Percentiles rank a stretch among this genome's conserved stretches.
These are phyloP conservation scores for Lagopus muta DNA, from an alignment of 2,113 vertebrate species.

Conservation along the genomic window DNA sequence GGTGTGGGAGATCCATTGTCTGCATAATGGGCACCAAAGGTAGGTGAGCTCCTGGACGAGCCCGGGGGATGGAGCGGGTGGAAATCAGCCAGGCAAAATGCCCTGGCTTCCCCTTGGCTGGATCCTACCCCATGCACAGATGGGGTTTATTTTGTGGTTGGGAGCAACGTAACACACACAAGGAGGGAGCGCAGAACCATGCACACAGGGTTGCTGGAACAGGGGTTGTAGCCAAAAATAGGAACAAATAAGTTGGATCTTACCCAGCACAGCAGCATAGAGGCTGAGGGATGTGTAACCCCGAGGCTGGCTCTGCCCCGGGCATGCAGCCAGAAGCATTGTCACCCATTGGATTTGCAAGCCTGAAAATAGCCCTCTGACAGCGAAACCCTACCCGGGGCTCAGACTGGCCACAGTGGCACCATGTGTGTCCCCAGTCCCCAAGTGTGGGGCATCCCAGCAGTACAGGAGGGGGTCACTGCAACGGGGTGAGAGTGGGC, in stretches of 20 bases:
- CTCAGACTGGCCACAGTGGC: rapidly evolving
- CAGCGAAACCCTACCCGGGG: background rate
- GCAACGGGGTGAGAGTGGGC: background rate
- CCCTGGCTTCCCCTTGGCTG: rapidly evolving
- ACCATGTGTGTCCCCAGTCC: background rate
- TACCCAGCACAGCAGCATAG: background rate
- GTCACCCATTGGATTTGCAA: background rate
- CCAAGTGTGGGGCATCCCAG: background rate
- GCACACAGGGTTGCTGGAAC: background rate
- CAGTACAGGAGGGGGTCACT: background rate
- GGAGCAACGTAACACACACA: background rate
- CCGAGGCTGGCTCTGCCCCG: rapidly evolving
- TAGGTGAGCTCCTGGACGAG: background rate
- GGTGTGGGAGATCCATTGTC: slow-evolving; percentile 19
- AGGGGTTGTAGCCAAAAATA: background rate
- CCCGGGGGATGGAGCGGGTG: background rate
- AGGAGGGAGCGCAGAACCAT: background rate
- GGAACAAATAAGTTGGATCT: background rate
- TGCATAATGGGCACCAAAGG: background rate
- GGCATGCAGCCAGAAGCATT: rapidly evolving
- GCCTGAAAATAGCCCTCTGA: background rate
- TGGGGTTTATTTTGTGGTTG: background rate
- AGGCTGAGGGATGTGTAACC: rapidly evolving
- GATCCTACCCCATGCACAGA: background rate
- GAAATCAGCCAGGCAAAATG: background rate